phyloP scores from a whole-genome alignment of 92 coral and sea anemone species.

The Phymanthus crucifer region DNA sequence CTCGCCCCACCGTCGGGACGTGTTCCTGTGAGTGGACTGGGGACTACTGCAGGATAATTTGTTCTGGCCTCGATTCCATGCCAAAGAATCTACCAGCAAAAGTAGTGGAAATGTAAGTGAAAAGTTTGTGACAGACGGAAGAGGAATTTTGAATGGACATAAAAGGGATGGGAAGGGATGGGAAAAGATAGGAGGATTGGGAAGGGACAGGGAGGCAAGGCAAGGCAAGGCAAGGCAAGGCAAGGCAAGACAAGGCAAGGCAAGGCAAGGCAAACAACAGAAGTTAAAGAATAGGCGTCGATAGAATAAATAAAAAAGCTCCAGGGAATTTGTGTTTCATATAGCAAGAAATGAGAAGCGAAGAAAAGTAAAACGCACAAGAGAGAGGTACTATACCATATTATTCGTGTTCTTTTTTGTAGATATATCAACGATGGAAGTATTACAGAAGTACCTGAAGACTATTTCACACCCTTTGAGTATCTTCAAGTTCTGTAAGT shows the following conservation, averaged over 20 bases:
- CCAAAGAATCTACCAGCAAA: background rate
- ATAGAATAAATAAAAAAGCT: too few relatives aligned
- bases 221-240: too few relatives aligned
- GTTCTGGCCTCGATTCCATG: conserved; percentile 20
- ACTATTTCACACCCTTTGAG: background rate
- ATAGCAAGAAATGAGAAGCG: too few relatives aligned
- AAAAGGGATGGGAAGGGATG: background rate
- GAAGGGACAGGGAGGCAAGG: background rate
- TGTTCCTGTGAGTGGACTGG: conserved; percentile 11
- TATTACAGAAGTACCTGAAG: background rate
- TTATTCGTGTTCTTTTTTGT: background rate
- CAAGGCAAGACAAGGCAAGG: too few relatives aligned
- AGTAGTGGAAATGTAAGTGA: background rate
- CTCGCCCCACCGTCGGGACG: conserved; percentile 10
- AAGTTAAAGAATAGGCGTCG: too few relatives aligned
- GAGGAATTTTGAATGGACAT: background rate
- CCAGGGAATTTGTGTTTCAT: too few relatives aligned
- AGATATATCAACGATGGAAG: background rate
- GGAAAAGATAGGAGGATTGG: background rate
- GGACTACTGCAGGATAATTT: background rate
- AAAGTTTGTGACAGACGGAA: background rate
- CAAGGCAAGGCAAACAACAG: too few relatives aligned
- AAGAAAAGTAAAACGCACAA: too few relatives aligned
- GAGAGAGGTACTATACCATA: background rate
- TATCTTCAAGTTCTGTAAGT: background rate